Percentiles rank a stretch among this genome's conserved stretches.
These are phyloP conservation scores for Drosophila cyrtoloma DNA, from an alignment of 2,888 invertebrate species.

Conservation along the genomic window DNA sequence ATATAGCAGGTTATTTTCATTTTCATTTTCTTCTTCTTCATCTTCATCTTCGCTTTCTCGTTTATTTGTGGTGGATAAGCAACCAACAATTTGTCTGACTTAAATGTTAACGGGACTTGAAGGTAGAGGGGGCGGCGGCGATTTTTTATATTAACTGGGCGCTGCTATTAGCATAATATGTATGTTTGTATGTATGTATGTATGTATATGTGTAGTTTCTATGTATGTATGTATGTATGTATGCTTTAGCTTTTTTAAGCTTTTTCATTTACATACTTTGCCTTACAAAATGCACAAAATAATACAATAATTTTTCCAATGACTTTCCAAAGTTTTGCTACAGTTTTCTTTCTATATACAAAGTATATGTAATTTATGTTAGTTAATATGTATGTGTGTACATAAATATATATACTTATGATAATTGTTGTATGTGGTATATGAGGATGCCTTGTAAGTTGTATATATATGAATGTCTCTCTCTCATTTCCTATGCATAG, in stretches of 20 bases:
- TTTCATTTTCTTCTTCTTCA: background rate
- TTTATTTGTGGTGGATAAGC: slow-evolving; percentile 26
- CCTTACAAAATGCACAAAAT: slow-evolving; percentile 76
- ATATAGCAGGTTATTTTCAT: slow-evolving; percentile 4
- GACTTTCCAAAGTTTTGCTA: slow-evolving; percentile 53
- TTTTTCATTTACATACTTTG: slow-evolving; percentile 49
- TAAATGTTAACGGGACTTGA: slow-evolving; percentile 47
- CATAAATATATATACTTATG: slow-evolving; percentile 44
- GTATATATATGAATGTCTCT: slow-evolving; percentile 39
- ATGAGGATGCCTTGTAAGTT: slow-evolving; percentile 55
- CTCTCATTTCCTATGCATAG: slow-evolving; percentile 29
- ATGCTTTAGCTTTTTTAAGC: slow-evolving; percentile 25
- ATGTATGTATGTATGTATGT: slow-evolving; percentile 19
- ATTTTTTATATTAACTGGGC: slow-evolving; percentile 49
- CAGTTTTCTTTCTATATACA: slow-evolving; percentile 61
- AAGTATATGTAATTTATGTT: slow-evolving; percentile 53
- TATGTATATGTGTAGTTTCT: slow-evolving; percentile 34
- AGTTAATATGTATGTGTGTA: slow-evolving; percentile 39
- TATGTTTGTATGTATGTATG: slow-evolving; percentile 36
- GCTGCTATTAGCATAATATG: slow-evolving; percentile 58
- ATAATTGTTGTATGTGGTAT: slow-evolving; percentile 43
- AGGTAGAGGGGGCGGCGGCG: slow-evolving; percentile 14
- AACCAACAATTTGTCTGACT: slow-evolving; percentile 53
- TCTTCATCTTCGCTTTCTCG: background rate
- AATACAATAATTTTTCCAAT: slow-evolving; percentile 62